These are phyloP conservation scores for Phoeniculus purpureus DNA, from an alignment of 2,797 vertebrate species.

Conservation along the genomic window DNA sequence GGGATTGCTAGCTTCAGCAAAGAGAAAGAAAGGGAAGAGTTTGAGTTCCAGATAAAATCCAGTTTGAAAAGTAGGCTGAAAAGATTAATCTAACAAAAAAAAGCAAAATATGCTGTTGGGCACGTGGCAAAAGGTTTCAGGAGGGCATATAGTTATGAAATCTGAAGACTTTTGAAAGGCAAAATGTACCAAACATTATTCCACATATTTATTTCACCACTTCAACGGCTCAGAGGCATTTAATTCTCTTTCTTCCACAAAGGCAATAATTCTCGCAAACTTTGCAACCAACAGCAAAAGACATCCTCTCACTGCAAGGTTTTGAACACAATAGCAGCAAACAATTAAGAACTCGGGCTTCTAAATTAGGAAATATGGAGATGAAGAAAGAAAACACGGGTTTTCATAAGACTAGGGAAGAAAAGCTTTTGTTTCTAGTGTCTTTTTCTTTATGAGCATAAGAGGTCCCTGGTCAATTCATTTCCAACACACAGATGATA, in stretches of 20 bases:
- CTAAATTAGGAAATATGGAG: background rate
- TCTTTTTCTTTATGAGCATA: slow-evolving; percentile 7
- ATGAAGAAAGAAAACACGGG: background rate
- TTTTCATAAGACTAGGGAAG: background rate
- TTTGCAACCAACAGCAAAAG: background rate
- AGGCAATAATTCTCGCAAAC: slow-evolving; percentile 38
- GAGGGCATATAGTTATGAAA: slow-evolving; percentile 10
- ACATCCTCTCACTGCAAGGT: background rate
- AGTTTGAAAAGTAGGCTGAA: slow-evolving; percentile 72
- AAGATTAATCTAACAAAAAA: slow-evolving; percentile 71
- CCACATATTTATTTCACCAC: slow-evolving; percentile 31
- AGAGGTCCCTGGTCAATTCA: background rate
- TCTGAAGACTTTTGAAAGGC: slow-evolving; percentile 66
- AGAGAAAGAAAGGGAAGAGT: slow-evolving; percentile 51
- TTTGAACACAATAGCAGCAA: background rate
- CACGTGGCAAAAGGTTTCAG: slow-evolving; percentile 43
- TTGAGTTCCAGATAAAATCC: slow-evolving; percentile 67
- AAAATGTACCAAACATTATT: slow-evolving; percentile 57
- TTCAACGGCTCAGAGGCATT: slow-evolving; percentile 21
- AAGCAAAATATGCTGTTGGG: slow-evolving; percentile 36
- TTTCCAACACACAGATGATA: background rate
- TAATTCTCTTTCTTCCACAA: slow-evolving; percentile 33
- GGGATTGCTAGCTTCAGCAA: slow-evolving; percentile 77
- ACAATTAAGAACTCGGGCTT: background rate
- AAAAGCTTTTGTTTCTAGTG: slow-evolving; percentile 7